Evolutionary conservation across 2,113 vertebrate genomes (phyloP).

Genomic region (Eurypyga helias): DNA sequence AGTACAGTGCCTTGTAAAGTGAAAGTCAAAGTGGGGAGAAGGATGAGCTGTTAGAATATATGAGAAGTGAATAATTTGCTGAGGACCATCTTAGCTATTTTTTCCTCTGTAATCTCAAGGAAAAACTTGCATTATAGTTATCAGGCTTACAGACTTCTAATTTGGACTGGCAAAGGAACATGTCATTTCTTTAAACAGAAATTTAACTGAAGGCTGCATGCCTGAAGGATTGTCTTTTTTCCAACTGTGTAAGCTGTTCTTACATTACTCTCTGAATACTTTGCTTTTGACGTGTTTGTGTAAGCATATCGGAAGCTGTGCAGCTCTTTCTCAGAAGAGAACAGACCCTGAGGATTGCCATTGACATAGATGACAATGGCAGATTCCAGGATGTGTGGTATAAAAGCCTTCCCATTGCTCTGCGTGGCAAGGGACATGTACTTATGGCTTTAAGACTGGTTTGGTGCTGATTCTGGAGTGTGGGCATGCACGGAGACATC

Average conservation of each 20-base stretch:
- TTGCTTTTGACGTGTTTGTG: background rate
- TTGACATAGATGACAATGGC: background rate
- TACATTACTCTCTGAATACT: background rate
- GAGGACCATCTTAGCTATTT: background rate
- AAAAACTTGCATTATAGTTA: background rate
- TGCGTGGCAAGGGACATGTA: rapidly evolving
- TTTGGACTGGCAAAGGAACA: background rate
- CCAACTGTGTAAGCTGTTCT: background rate
- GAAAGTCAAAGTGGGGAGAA: background rate
- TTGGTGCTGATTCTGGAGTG: background rate
- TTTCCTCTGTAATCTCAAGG: background rate
- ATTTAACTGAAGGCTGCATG: background rate
- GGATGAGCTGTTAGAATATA: background rate
- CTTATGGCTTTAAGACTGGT: background rate
- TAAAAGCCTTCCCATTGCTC: background rate
- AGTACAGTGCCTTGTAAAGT: background rate
- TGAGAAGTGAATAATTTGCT: background rate
- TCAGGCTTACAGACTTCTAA: background rate
- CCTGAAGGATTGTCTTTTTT: background rate
- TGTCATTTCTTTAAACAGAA: background rate
- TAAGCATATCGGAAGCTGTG: background rate
- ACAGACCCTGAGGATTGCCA: background rate
- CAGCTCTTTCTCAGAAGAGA: background rate
- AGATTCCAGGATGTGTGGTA: background rate
- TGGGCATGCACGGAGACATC: background rate